Evolutionary conservation across 2,113 vertebrate species (phyloP).

Genomic region (Gopherus evgoodei): DNA sequence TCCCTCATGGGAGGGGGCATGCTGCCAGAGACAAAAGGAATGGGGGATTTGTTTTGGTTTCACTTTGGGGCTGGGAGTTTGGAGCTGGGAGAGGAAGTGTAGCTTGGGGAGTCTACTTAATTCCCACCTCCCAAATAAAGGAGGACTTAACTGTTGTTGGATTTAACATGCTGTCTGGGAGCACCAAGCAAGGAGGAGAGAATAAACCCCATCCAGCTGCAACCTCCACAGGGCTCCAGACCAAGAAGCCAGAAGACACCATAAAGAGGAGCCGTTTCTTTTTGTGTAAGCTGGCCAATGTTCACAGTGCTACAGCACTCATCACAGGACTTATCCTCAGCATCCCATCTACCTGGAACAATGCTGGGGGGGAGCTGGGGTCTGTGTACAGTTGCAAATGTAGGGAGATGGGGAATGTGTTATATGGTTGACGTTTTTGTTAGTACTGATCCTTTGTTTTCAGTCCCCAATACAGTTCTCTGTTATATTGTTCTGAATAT

Average conservation of each 20-base stretch:
- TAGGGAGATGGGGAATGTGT: background rate
- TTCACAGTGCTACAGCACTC: background rate
- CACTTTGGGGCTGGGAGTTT: too few relatives aligned
- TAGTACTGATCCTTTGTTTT: background rate
- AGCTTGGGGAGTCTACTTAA: too few relatives aligned
- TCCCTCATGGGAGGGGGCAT: too few relatives aligned
- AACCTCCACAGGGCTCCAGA: background rate
- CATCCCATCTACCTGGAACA: background rate
- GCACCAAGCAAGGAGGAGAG: too few relatives aligned
- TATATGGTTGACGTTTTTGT: background rate
- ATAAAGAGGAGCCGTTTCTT: background rate
- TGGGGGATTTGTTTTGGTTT: too few relatives aligned
- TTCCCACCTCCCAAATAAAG: too few relatives aligned
- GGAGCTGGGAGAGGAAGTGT: too few relatives aligned
- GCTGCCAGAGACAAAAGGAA: too few relatives aligned
- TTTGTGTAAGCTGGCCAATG: background rate
- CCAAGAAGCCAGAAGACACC: background rate
- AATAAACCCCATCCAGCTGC: background rate
- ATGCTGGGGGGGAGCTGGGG: background rate
- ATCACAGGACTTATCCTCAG: background rate
- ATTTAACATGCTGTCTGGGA: too few relatives aligned
- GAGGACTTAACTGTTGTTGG: too few relatives aligned
- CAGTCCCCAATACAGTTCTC: background rate
- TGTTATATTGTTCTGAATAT: background rate
- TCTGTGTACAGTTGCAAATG: background rate